Base-by-base conservation (phyloP, 1,140 invertebrate species). In the Apis mellifera region DNA sequence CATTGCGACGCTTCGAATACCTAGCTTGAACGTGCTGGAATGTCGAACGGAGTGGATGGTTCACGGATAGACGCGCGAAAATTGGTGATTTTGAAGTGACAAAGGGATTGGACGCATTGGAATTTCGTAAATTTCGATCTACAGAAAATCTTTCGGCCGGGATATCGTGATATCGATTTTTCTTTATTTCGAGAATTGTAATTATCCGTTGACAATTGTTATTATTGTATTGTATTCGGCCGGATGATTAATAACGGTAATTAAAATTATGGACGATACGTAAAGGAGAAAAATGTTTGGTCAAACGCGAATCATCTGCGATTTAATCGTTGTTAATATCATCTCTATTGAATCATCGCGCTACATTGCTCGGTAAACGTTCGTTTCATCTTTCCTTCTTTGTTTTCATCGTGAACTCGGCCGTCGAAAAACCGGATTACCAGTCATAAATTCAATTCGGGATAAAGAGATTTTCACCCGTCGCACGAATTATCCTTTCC, bases 21-120 rank as follows among this genome's bases (percentile, higher is more conserved):
- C 15, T 15, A 32, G 26, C 48, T 42, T 48, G 69, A 57, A 48
- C 68, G 65, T 42, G 42, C n/a, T 17, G 52, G 17, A 66, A 54
- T 62, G 62, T 66, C 54, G 26, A n/a, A 8, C 21, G 17, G 26
- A 15, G 21, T 59, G 73, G 54, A 55, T 42, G 32, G 12, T 64
- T 48, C 21, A 12, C 42, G n/a, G 57, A 48, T 62, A 57, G 21
- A 84, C 26, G 52, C 64, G 69, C n/a, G 72, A 86, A 65, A 62
- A 81, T 59, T 74, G 42, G 17, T 50, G 72, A 82, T 82, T 75
- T 82, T 48, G 65, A n/a, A 21, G 23, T n/a, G 60, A 77, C 55
- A 42, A 68, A 62, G 26, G 32, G 32, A 54, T 23, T n/a, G 62
- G 13, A 23, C 19, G n/a, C 55, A 17, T 54, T 59, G 50, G 66